Evolutionary conservation across 2,113 vertebrate genomes (phyloP), one percentile per base, ranked within the genome.

Genomic region (Mola mola): DNA sequence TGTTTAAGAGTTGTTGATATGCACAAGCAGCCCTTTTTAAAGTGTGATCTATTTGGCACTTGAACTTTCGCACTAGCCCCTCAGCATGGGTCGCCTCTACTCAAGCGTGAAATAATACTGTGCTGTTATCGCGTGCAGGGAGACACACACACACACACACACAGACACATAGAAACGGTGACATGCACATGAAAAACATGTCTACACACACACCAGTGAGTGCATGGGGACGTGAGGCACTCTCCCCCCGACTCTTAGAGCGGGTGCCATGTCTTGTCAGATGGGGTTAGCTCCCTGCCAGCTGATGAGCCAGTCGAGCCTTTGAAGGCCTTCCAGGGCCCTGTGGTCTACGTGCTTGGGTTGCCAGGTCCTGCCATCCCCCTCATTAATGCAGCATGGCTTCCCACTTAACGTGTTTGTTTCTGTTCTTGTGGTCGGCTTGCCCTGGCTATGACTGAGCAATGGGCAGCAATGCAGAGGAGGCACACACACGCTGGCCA

Each of bases 231-330:
- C 72, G 79, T 75, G 72, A 83, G 66, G 58, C 16, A 1, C 53
- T 36, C 51, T 52, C 8, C 37, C 37, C 8, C 46, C 63, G 59
- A 65, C 38, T 57, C 61, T 78, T 42, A 47, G 81, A 76, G 73
- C 34, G 52, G 57, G 66, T 85, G 78, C 88, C 85, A 87, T 75
- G 78, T 88, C 86, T 74, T 88, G 89, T 90, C 89, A 88, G 59
- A 82, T 59, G 63, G 72, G 61, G 74, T 89, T 87, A 90, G 74
- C 66, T 65, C 58, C 38, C 74, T 7, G 56, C 64, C 56, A 64
- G 66, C 57, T 75, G 79, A 86, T 56, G 79, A 75, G 75, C 78
- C 84, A 82, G 67, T 47, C 4, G 31, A 52, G 82, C 48, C 83
- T 89, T 87, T 90, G 83, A 88, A 84, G 81, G 26, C 75, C 59